These are phyloP conservation scores for Onychomys leucogaster DNA, from an alignment of 2,797 vertebrate genomes.

Conservation along the genomic window DNA sequence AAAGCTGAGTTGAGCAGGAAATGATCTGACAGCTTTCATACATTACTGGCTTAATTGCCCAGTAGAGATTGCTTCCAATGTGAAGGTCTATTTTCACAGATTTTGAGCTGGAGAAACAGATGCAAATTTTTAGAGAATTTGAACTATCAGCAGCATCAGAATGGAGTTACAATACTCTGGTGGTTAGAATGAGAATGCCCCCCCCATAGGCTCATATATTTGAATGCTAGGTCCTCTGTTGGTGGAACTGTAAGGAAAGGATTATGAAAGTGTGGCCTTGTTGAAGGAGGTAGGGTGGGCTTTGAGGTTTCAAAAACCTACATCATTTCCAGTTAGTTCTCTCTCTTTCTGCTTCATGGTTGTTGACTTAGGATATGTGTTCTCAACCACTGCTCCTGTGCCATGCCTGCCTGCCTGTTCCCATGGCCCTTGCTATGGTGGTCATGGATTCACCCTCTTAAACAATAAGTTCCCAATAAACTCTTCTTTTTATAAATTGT, in stretches of 20 bases:
- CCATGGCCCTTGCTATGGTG: background rate
- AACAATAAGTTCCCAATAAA: background rate
- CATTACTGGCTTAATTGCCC: background rate
- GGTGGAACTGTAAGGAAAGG: background rate
- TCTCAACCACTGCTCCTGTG: background rate
- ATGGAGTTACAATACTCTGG: background rate
- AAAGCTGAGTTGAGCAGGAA: background rate
- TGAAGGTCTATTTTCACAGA: background rate
- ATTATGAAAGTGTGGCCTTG: background rate
- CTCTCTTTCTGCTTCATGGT: background rate
- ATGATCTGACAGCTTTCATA: background rate
- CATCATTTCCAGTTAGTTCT: background rate
- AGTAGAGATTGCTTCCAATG: background rate
- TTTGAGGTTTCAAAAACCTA: background rate
- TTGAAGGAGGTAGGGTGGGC: background rate
- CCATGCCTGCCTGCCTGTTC: background rate
- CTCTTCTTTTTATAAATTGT: background rate
- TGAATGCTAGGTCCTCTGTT: background rate
- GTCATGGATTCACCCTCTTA: background rate
- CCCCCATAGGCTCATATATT: background rate
- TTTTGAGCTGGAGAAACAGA: background rate
- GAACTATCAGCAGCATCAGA: background rate
- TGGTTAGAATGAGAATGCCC: background rate
- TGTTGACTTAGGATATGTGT: background rate
- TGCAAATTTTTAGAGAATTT: background rate